Evolutionary conservation across 2,888 invertebrate species (phyloP).

Genomic region (Brachyptera risi): DNA sequence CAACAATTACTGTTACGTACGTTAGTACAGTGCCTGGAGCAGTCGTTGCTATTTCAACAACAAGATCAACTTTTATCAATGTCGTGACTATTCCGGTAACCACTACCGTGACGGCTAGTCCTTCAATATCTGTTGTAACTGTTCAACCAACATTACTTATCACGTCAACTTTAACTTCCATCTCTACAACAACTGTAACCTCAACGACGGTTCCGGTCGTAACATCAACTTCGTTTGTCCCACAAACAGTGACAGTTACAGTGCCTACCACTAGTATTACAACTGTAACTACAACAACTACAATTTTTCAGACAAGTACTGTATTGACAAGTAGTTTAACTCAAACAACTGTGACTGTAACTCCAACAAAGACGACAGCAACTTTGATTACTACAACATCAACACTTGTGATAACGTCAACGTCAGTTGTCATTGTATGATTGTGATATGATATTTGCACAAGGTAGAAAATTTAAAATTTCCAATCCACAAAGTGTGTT

Average conservation of each 20-base stretch:
- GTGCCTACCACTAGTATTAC: background rate
- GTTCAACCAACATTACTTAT: no score
- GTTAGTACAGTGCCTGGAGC: no score
- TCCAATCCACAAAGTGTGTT: no score
- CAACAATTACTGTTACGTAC: no score
- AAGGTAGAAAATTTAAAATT: no score
- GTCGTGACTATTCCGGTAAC: no score
- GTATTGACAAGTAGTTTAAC: background rate
- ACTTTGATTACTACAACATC: background rate
- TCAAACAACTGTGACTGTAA: background rate
- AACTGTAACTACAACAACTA: background rate
- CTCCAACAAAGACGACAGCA: background rate
- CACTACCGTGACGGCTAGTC: no score
- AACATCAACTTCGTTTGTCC: background rate
- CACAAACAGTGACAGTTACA: background rate
- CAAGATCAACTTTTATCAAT: no score
- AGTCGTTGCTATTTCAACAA: no score
- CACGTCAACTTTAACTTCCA: background rate
- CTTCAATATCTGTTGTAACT: no score
- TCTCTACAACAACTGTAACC: background rate
- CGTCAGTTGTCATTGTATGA: background rate
- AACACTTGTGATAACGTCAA: background rate
- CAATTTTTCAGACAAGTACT: background rate
- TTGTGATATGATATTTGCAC: no score
- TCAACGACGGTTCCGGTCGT: background rate